A percentile compares a stretch with the other conserved stretches of the same genome.
Conservation (phyloP, 2,797 vertebrate species). For the Lagocephalus sceleratus region DNA sequence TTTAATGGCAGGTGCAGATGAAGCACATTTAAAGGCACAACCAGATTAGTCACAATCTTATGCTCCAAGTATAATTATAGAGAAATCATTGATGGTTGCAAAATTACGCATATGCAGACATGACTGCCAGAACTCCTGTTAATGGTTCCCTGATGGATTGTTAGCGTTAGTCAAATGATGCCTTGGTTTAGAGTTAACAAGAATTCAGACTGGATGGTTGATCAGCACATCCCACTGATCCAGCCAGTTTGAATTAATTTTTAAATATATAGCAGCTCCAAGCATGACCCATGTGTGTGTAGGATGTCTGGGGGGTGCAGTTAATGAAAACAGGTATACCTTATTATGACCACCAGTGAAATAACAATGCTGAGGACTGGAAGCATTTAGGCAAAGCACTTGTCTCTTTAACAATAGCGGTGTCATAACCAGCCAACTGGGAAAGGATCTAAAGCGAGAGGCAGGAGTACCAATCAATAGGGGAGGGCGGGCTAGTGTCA, state of each 20-base stretch:
- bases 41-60: conserved; percentile 48
- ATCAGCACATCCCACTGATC: too few relatives aligned
- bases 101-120: too few relatives aligned
- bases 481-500: conserved; percentile 69
- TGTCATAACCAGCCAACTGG: conserved; percentile 72
- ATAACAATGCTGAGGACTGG: conserved; percentile 33
- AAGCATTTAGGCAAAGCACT: conserved; percentile 57
- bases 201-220: too few relatives aligned
- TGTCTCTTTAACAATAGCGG: conserved; percentile 63
- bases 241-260: too few relatives aligned
- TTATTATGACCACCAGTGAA: conserved; percentile 55
- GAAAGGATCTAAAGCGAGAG: conserved; percentile 68
- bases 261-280: too few relatives aligned
- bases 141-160: conserved; percentile 64
- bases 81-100: too few relatives aligned
- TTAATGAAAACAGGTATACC: conserved; percentile 26
- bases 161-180: conserved; percentile 16
- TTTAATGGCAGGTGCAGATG: conserved; percentile 40
- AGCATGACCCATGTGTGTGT: too few relatives aligned
- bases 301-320: background rate
- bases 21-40: conserved; percentile 40
- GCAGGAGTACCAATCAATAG: conserved; percentile 72
- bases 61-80: conserved; percentile 16
- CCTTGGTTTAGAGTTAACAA: too few relatives aligned
- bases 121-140: conserved; percentile 14